phyloP scores from a whole-genome alignment of 2,888 invertebrate genomes.

The Papilio elwesi region DNA sequence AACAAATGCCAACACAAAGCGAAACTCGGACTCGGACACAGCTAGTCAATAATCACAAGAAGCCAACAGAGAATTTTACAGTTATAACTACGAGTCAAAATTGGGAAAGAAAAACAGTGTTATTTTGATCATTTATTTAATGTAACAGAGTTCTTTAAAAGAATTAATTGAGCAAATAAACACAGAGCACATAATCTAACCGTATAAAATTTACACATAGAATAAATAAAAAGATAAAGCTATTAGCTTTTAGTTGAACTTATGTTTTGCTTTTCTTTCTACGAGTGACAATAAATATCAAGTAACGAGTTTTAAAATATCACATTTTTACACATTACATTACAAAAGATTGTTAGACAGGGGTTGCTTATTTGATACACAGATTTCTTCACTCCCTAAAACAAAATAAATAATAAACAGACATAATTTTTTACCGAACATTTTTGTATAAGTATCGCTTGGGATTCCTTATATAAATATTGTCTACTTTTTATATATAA shows the following conservation, averaged over 20 bases:
- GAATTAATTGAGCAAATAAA: constrained; percentile 79
- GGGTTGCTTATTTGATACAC: neutral
- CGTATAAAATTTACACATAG: constrained; percentile 73
- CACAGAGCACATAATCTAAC: constrained; percentile 67
- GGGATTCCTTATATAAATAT: constrained; percentile 35
- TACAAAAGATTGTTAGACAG: neutral
- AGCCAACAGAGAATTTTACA: too few relatives aligned
- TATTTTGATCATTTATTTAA: constrained; percentile 71
- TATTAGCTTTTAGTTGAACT: constrained; percentile 16
- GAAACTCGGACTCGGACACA: too few relatives aligned
- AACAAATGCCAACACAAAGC: too few relatives aligned
- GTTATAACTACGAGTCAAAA: constrained; percentile 40
- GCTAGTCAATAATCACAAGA: too few relatives aligned
- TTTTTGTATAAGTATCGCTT: constrained; percentile 23
- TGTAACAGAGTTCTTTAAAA: constrained; percentile 71
- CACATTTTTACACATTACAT: constrained; percentile 42
- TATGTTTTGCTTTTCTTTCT: constrained; percentile 23
- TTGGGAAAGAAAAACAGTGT: constrained; percentile 41
- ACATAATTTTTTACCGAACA: neutral
- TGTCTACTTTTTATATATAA: constrained; percentile 28
- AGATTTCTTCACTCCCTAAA: neutral
- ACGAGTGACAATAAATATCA: constrained; percentile 26
- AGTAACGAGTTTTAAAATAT: constrained; percentile 47
- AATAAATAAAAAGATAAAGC: constrained; percentile 56
- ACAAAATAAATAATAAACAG: neutral